A percentile compares a stretch with the other conserved stretches of the same genome.
Evolutionary conservation across 1,140 invertebrate species (phyloP).

Genomic region (Solenopsis invicta): DNA sequence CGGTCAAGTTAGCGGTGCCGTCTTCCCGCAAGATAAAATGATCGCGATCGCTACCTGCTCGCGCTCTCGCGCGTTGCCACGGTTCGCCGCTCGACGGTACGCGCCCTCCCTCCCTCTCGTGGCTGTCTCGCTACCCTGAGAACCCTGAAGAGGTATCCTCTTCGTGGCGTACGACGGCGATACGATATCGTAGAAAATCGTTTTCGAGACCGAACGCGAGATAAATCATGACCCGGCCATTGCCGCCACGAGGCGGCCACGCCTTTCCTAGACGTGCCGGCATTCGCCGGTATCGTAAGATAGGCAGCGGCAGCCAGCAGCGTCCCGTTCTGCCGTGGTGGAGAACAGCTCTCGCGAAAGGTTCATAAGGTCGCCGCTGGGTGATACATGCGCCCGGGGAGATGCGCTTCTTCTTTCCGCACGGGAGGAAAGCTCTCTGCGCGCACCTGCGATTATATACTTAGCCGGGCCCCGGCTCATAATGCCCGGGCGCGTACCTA

Average conservation of each 20-base stretch:
- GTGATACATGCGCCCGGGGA: slow-evolving; percentile 63
- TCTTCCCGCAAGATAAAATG: slow-evolving; percentile 48
- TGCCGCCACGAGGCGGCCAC: slow-evolving; percentile 68
- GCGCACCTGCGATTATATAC: slow-evolving; percentile 61
- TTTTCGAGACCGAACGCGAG: slow-evolving; percentile 72
- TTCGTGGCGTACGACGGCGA: slow-evolving; percentile 49
- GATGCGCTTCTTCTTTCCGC: slow-evolving; percentile 56
- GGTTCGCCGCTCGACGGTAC: slow-evolving; percentile 30
- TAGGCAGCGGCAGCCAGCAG: slow-evolving; percentile 44
- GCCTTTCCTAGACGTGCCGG: slow-evolving; percentile 79
- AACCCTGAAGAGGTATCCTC: slow-evolving; percentile 21
- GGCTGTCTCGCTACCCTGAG: not conserved
- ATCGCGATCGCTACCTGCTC: slow-evolving; percentile 34
- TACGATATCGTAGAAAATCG: slow-evolving; percentile 71
- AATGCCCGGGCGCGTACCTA: slow-evolving; percentile 41
- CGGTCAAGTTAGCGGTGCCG: slow-evolving; percentile 62
- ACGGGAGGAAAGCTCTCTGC: slow-evolving; percentile 20
- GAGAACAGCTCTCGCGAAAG: slow-evolving; percentile 55
- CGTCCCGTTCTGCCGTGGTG: slow-evolving; percentile 52
- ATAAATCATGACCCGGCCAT: slow-evolving; percentile 71
- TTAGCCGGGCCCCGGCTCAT: slow-evolving; percentile 50
- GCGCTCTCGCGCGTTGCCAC: slow-evolving; percentile 5
- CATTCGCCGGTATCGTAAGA: slow-evolving; percentile 51
- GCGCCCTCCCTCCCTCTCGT: slow-evolving; percentile 17
- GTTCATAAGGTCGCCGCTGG: slow-evolving; percentile 67